phyloP scores from a whole-genome alignment of 1,140 invertebrate species.

The Eriosoma lanigerum region DNA sequence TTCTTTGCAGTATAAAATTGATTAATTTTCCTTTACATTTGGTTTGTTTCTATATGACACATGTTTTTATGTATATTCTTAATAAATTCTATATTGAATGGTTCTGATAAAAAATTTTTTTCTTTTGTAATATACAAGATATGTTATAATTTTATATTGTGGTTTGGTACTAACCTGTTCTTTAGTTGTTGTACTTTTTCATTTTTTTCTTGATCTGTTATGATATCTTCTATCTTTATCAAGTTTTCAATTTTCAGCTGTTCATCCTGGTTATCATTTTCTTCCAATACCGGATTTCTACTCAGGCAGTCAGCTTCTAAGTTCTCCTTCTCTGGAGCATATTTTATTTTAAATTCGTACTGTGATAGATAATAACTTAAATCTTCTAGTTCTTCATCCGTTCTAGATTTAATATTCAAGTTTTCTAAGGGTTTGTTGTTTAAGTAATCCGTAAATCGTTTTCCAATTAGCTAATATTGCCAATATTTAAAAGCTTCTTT shows the following conservation, averaged over 20 bases:
- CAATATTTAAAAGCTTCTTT: conserved; percentile 59
- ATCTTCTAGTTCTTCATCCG: too few relatives aligned
- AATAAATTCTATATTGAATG: not conserved
- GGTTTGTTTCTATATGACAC: too few relatives aligned
- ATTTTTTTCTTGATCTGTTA: conserved; percentile 1
- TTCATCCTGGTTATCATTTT: too few relatives aligned
- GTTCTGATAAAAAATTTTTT: not conserved
- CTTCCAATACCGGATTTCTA: too few relatives aligned
- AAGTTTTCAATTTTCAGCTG: not conserved
- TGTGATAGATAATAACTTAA: too few relatives aligned
- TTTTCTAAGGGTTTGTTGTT: too few relatives aligned
- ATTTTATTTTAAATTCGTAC: too few relatives aligned
- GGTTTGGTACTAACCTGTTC: not conserved
- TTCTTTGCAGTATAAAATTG: not conserved
- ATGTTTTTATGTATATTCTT: not conserved
- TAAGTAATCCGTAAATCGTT: too few relatives aligned
- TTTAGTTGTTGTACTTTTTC: not conserved
- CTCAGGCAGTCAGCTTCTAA: too few relatives aligned
- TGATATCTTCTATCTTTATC: not conserved
- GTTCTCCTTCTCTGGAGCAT: too few relatives aligned
- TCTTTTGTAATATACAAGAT: not conserved
- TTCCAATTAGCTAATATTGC: conserved; percentile 57
- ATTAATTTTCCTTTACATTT: not conserved
- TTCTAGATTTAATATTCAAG: too few relatives aligned
- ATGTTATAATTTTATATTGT: too few relatives aligned